These are phyloP conservation scores for Ganaspis sp. DNA, from an alignment of 1,140 invertebrate species.

Conservation along the genomic window DNA sequence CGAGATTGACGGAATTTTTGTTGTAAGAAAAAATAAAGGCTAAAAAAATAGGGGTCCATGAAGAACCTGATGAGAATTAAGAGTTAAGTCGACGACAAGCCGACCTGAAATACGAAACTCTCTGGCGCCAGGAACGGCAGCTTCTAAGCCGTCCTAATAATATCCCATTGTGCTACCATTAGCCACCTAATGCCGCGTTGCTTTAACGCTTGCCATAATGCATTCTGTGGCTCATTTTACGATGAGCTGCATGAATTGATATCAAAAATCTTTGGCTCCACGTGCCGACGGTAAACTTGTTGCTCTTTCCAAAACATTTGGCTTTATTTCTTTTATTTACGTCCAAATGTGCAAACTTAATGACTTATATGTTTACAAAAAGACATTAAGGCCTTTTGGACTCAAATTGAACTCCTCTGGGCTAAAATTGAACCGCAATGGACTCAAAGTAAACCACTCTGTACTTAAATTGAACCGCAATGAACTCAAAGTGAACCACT, in stretches of 20 bases:
- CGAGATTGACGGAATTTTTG: conserved; percentile 33
- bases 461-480: too few relatives aligned
- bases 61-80: conserved; percentile 54
- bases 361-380: too few relatives aligned
- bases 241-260: conserved; percentile 37
- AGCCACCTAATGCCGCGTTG: conserved; percentile 62
- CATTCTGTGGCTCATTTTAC: conserved; percentile 42
- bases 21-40: conserved; percentile 14
- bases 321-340: not conserved
- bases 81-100: conserved; percentile 56
- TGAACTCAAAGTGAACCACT: too few relatives aligned
- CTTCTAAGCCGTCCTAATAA: conserved; percentile 68
- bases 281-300: conserved; percentile 35
- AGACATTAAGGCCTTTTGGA: too few relatives aligned
- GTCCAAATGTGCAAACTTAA: too few relatives aligned
- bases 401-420: too few relatives aligned
- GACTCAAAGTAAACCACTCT: too few relatives aligned
- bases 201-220: conserved; percentile 43
- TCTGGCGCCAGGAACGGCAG: conserved; percentile 66
- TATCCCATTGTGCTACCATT: conserved; percentile 74
- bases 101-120: conserved; percentile 71
- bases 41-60: conserved; percentile 30
- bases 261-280: conserved; percentile 37
- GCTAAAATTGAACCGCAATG: too few relatives aligned
- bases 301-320: not conserved